Conservation (phyloP, 2,888 invertebrate species). For the Agrochola macilenta region DNA sequence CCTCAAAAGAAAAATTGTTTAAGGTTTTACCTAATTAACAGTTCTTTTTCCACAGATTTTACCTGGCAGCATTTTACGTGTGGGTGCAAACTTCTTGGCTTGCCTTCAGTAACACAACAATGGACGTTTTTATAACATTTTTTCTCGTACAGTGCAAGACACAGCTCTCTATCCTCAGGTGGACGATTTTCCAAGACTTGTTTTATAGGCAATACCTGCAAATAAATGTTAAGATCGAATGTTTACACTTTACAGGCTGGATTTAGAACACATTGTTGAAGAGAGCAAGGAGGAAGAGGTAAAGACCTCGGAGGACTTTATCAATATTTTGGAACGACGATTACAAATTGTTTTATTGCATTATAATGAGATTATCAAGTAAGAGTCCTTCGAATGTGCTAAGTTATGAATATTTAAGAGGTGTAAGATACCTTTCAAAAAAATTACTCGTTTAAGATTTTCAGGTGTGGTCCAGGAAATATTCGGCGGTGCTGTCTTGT, state of each 20-base stretch:
- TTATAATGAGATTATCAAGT: conserved; percentile 50
- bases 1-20: not conserved
- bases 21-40: not conserved
- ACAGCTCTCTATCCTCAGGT: conserved; percentile 80
- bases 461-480: conserved; percentile 44
- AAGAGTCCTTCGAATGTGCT: conserved; percentile 8
- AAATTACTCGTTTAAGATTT: conserved; percentile 27
- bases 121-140: conserved; percentile 76
- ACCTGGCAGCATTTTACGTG: conserved; percentile 71
- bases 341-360: conserved; percentile 39
- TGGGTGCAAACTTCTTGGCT: conserved; percentile 78
- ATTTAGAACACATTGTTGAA: conserved; percentile 70
- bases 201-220: conserved; percentile 27
- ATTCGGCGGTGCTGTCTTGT: conserved; percentile 68
- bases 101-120: conserved; percentile 76
- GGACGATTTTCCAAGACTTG: conserved; percentile 49
- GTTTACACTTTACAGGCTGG: conserved; percentile 65
- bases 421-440: not conserved
- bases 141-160: conserved; percentile 77
- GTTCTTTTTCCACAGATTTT: conserved; percentile 64
- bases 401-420: conserved; percentile 7
- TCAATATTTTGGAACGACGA: conserved; percentile 30
- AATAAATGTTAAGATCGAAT: conserved; percentile 34
- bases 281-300: conserved; percentile 66
- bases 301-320: conserved; percentile 17